Percentiles rank a stretch among this genome's conserved stretches.
Evolutionary conservation across 2,113 vertebrate genomes (phyloP).

Genomic region (Junco hyemalis): DNA sequence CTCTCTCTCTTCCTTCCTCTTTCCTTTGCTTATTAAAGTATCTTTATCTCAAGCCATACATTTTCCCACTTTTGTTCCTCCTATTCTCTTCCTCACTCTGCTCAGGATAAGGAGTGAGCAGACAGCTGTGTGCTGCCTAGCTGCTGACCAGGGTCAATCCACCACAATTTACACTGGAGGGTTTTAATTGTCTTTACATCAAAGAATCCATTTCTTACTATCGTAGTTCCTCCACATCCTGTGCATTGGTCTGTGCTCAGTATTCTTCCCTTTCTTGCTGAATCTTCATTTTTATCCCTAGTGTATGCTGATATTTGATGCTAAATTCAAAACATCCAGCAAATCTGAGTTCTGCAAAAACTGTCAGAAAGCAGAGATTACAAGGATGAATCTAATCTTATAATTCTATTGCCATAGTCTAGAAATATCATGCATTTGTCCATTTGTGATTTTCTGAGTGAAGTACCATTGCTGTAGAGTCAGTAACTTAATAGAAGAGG

Average conservation of each 20-base stretch:
- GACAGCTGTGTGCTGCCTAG: background rate
- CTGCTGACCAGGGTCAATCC: background rate
- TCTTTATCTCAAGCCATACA: background rate
- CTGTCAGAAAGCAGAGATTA: background rate
- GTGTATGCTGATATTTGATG: background rate
- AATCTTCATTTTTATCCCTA: background rate
- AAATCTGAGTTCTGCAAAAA: slow-evolving; percentile 9
- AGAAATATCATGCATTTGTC: background rate
- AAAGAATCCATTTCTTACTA: background rate
- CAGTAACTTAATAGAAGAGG: background rate
- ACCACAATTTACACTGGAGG: background rate
- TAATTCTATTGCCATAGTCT: background rate
- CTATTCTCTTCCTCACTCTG: background rate
- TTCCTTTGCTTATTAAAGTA: background rate
- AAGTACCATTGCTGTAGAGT: background rate
- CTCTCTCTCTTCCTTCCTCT: background rate
- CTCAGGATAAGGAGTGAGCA: background rate
- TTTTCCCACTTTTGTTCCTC: background rate
- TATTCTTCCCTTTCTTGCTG: background rate
- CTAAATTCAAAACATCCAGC: background rate
- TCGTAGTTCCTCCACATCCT: background rate
- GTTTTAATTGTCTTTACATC: background rate
- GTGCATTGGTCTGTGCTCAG: background rate
- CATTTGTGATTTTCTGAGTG: background rate
- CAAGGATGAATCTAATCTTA: background rate